Base-by-base conservation (phyloP, 1,140 invertebrate species). In the Drosophila pachea region DNA sequence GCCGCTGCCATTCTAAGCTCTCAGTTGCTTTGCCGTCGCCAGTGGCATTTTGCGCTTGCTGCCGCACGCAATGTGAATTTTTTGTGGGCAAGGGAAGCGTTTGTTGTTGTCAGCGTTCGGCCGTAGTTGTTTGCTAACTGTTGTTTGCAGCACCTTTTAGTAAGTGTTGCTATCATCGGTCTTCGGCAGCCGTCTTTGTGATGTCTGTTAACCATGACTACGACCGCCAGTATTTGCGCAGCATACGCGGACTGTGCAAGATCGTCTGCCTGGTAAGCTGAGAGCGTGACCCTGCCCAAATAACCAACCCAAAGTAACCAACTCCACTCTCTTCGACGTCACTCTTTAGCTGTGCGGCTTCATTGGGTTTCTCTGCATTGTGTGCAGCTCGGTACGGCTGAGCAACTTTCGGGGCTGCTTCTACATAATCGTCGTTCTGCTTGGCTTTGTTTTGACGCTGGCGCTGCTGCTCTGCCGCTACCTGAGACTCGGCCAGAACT, bases 341-440 rank as follows among this genome's bases (percentile, higher is more conserved):
- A 3, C 38, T 56, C 16, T 4, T 14, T 7, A 83, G 78, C 62
- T 83, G 11, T 75, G 78, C 62, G 76, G 64, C 43, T 78, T 83
- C 14, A 48, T 83, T 7, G 78, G 78, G 7, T 68, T 78, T 9
- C 65, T 83, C 29, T 83, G 79, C 73, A 84, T 83, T 16, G 59
- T 68, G 22, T 83, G 78, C 72, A 81, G 79, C 5, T 70, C 78
- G 54, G 78, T 83, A 45, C 60, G 68, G 33, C 61, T 83, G 58
- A 83, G 79, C 62, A 83, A 83, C 32, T 83, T 83, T 68, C 78
- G 78, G 0, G 78, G 78, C 55, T 75, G 78, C 65, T 84, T 78
- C 55, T 83, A 83, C 49, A 47, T 83, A 54, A 62, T 62, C 9
- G 75, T 83, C 36, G 68, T n/a, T 0, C 14, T 76, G 29, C 5